A percentile compares a stretch with the other conserved stretches of the same genome.
Evolutionary conservation across 2,888 invertebrate genomes (phyloP).

Genomic region (Spodoptera exigua): DNA sequence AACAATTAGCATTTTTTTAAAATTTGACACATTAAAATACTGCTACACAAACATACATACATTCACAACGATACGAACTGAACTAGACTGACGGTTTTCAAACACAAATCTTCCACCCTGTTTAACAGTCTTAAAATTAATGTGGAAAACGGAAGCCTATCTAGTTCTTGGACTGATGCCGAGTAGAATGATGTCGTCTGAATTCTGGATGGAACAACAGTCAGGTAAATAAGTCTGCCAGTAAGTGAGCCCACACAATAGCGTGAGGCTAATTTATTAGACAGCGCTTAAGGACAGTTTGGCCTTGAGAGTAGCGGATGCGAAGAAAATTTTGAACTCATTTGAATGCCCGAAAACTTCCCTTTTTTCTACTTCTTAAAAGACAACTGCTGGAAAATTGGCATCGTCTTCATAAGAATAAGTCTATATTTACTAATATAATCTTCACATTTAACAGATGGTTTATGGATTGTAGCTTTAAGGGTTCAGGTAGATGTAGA

Average conservation of each 20-base stretch:
- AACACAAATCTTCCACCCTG: slow-evolving; percentile 11
- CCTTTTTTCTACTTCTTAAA: no score
- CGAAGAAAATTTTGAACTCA: background rate
- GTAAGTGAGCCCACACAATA: slow-evolving; percentile 84
- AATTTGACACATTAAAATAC: background rate
- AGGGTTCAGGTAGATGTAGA: no score
- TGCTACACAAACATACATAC: background rate
- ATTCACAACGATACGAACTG: background rate
- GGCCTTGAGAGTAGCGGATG: slow-evolving; percentile 57
- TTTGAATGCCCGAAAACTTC: no score
- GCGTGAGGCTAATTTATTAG: slow-evolving; percentile 82
- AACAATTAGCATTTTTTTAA: no score
- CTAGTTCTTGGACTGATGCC: slow-evolving; percentile 56
- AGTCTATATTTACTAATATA: no score
- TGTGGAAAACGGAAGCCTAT: slow-evolving; percentile 42
- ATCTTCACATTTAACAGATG: no score
- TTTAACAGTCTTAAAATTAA: slow-evolving; percentile 31
- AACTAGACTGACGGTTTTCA: background rate
- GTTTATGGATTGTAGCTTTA: no score
- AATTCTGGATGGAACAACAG: slow-evolving; percentile 69
- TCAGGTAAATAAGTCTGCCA: slow-evolving; percentile 84
- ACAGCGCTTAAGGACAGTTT: slow-evolving; percentile 73
- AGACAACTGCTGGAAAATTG: no score
- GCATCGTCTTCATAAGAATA: no score
- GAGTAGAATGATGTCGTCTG: slow-evolving; percentile 66